A percentile compares a stretch with the other conserved stretches of the same genome.
Evolutionary conservation across 2,797 vertebrate species (phyloP).

Genomic region (Anomalospiza imberbis): DNA sequence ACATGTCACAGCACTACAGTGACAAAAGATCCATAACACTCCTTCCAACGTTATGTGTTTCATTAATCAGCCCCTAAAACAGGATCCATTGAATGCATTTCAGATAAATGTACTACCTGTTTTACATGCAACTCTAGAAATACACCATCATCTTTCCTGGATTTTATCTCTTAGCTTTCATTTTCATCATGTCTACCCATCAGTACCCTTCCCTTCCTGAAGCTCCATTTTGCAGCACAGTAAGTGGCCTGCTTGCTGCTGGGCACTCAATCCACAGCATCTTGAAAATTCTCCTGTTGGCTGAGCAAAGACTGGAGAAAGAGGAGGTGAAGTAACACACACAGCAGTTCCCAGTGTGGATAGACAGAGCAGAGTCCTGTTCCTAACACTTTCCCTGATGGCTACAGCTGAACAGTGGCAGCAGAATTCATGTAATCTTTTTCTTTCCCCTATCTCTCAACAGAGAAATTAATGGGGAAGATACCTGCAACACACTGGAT

Average conservation of each 20-base stretch:
- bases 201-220: background rate
- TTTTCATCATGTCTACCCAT: background rate
- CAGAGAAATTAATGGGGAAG: background rate
- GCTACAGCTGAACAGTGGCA: background rate
- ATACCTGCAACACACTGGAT: background rate
- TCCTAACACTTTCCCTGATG: background rate
- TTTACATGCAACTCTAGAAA: background rate
- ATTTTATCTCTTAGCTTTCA: background rate
- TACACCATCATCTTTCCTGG: rapidly evolving
- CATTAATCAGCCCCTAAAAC: background rate
- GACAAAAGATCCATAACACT: background rate
- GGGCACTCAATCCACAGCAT: background rate
- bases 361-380: background rate
- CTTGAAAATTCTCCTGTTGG: background rate
- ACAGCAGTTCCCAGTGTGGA: background rate
- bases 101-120: background rate
- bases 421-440: background rate
- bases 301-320: background rate
- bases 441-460: rapidly evolving
- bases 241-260: background rate
- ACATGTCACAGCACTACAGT: background rate
- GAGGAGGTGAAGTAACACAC: background rate
- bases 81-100: background rate
- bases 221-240: background rate
- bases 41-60: background rate